Evolutionary conservation across 2,888 invertebrate species (phyloP).

Genomic region (Callyntrura sp.): DNA sequence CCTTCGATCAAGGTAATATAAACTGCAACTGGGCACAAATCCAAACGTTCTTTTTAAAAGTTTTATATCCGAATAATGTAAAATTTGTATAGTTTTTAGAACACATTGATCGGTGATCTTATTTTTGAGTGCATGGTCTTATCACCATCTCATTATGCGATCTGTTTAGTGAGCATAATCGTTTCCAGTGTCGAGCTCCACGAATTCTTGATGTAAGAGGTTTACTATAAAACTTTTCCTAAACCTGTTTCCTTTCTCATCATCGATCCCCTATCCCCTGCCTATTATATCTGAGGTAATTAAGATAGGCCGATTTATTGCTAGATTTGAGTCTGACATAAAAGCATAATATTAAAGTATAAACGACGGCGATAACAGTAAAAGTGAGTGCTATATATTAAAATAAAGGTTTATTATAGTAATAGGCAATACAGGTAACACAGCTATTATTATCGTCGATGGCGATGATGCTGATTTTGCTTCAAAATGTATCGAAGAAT

Average conservation of each 20-base stretch:
- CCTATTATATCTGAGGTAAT: slow-evolving; percentile 66
- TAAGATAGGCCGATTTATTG: slow-evolving; percentile 50
- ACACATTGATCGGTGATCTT: neutral
- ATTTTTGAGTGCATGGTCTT: slow-evolving; percentile 23
- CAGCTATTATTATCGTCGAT: no score
- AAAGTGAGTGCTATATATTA: no score
- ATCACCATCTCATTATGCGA: slow-evolving; percentile 64
- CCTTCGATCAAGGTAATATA: no score
- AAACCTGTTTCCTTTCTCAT: slow-evolving; percentile 72
- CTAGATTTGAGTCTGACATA: neutral
- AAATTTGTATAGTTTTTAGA: neutral
- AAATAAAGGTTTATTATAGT: no score
- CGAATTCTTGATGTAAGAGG: slow-evolving; percentile 46
- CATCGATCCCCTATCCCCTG: neutral
- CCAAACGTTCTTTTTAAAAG: no score
- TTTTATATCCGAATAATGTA: neutral
- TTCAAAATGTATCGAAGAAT: no score
- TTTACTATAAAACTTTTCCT: slow-evolving; percentile 62
- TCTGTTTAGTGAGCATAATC: slow-evolving; percentile 23
- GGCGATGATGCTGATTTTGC: no score
- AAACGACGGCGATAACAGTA: slow-evolving; percentile 17
- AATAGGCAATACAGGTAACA: no score
- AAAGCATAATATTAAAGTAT: slow-evolving; percentile 1
- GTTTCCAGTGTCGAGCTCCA: neutral
- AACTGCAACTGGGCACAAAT: no score